These are phyloP conservation scores for Phragmatobia fuliginosa DNA, from an alignment of 2,888 invertebrate species.

Conservation along the genomic window DNA sequence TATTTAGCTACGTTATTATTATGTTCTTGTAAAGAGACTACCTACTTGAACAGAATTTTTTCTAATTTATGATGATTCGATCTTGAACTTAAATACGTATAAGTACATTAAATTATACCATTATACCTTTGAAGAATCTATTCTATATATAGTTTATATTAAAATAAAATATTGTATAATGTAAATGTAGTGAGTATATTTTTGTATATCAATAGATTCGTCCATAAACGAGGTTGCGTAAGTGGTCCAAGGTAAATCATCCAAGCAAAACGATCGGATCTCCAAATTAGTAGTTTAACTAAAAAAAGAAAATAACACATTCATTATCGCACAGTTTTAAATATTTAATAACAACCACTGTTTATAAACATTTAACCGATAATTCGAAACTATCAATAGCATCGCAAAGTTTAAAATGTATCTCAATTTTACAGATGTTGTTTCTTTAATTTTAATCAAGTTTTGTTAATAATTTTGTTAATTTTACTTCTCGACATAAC, in stretches of 20 bases:
- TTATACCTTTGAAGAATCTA: background rate
- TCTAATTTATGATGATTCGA: constrained; percentile 34
- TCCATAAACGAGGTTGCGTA: constrained; percentile 62
- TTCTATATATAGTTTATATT: background rate
- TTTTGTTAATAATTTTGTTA: background rate
- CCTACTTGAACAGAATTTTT: constrained; percentile 41
- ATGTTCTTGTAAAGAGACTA: constrained; percentile 41
- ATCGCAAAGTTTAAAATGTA: constrained; percentile 8
- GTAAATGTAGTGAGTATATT: constrained; percentile 6
- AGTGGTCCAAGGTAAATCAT: constrained; percentile 76
- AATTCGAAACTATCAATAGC: constrained; percentile 7
- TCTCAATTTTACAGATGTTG: background rate
- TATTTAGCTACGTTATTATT: constrained; percentile 48
- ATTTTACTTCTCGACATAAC: background rate
- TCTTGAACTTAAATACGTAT: constrained; percentile 19
- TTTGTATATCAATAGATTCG: constrained; percentile 47
- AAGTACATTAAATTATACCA: background rate
- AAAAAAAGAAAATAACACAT: constrained; percentile 6
- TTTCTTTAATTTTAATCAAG: background rate
- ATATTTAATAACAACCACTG: background rate
- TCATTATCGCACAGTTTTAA: constrained; percentile 10
- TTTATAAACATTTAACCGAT: background rate
- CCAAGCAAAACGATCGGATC: constrained; percentile 63
- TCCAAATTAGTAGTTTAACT: constrained; percentile 56
- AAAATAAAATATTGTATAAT: constrained; percentile 7